Evolutionary conservation across 2,888 invertebrate genomes (phyloP).

Genomic region (Cryptosula pallasiana): DNA sequence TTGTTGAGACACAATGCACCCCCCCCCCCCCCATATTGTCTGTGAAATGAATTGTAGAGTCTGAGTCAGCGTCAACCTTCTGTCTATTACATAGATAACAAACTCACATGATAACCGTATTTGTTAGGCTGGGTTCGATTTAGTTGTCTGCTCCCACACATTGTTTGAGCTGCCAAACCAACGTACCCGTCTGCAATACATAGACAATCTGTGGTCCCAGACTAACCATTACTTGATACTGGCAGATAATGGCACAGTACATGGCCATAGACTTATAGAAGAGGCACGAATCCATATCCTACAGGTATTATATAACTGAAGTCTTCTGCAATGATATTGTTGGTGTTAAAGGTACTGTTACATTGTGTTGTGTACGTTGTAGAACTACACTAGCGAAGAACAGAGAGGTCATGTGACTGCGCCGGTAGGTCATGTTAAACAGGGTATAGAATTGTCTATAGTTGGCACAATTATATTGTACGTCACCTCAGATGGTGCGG

Average conservation of each 20-base stretch:
- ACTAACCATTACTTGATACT: conserved; percentile 74
- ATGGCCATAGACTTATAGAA: conserved; percentile 73
- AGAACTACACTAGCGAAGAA: background rate
- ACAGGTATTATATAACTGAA: conserved; percentile 39
- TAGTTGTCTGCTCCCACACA: conserved; percentile 75
- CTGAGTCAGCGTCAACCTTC: too few relatives aligned
- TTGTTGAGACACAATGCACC: too few relatives aligned
- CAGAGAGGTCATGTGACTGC: conserved; percentile 61
- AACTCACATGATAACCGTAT: too few relatives aligned
- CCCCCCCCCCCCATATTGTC: too few relatives aligned
- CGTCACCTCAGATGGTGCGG: too few relatives aligned
- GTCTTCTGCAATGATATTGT: background rate
- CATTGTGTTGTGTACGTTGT: background rate
- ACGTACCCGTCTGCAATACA: conserved; percentile 63
- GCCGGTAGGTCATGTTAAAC: conserved; percentile 60
- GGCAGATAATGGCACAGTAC: conserved; percentile 75
- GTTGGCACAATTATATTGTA: too few relatives aligned
- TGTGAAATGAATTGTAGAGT: too few relatives aligned
- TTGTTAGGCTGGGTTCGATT: conserved; percentile 60
- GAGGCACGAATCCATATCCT: conserved; percentile 80
- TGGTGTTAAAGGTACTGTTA: background rate
- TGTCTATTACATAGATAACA: too few relatives aligned
- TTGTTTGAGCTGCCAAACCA: conserved; percentile 72
- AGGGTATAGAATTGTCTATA: too few relatives aligned
- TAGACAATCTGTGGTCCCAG: conserved; percentile 79